These are phyloP conservation scores for Latrodectus elegans DNA, from an alignment of 2,888 invertebrate genomes.

Conservation along the genomic window DNA sequence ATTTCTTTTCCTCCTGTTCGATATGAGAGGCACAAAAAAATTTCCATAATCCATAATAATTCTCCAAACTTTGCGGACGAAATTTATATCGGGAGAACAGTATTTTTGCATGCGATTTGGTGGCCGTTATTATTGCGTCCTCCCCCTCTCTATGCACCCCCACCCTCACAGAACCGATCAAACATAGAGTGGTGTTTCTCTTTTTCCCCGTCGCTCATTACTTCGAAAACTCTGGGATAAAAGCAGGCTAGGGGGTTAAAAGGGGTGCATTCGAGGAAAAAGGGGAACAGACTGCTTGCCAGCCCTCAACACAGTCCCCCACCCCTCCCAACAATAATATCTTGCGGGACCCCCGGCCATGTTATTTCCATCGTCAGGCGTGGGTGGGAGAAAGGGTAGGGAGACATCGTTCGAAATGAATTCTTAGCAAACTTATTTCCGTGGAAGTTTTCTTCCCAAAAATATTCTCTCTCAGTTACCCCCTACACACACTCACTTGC, in stretches of 20 bases:
- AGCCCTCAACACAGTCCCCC: conserved; percentile 3
- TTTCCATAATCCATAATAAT: conserved; percentile 70
- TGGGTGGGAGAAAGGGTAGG: conserved; percentile 2
- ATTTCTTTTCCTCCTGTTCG: conserved; percentile 52
- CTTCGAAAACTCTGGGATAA: conserved; percentile 54
- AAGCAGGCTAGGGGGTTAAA: conserved; percentile 58
- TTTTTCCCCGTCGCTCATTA: conserved; percentile 55
- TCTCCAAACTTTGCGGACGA: conserved; percentile 69
- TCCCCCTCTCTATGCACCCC: conserved; percentile 11
- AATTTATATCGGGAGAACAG: conserved; percentile 61
- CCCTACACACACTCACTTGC: not conserved
- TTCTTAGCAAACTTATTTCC: conserved; percentile 65
- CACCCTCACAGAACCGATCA: conserved; percentile 30
- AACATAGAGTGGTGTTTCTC: conserved; percentile 61
- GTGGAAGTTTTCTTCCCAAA: conserved; percentile 29
- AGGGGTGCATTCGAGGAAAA: conserved; percentile 31
- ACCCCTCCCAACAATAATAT: conserved; percentile 59
- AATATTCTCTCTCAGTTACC: not conserved
- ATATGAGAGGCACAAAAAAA: conserved; percentile 53
- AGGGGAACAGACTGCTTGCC: conserved; percentile 2
- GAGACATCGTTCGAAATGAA: conserved; percentile 43
- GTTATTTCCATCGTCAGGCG: conserved; percentile 45
- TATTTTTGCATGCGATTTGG: conserved; percentile 65
- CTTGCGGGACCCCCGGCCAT: conserved; percentile 53
- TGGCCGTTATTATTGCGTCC: conserved; percentile 60